phyloP scores from a whole-genome alignment of 2,797 vertebrate species.

The Pipistrellus nathusii region DNA sequence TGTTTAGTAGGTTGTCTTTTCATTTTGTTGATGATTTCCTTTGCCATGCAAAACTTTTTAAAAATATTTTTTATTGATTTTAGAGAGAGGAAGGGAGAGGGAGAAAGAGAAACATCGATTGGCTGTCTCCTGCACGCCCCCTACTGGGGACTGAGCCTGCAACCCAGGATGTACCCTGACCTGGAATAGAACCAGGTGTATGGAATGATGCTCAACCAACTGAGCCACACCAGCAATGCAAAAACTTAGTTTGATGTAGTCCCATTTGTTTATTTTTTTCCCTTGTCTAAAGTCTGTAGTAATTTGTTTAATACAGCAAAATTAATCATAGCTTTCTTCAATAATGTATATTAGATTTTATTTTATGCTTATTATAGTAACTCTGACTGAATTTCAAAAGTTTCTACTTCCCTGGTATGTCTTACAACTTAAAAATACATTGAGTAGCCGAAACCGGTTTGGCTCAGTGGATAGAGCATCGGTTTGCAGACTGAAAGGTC shows the following conservation, averaged over 20 bases:
- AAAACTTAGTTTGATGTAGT: not conserved
- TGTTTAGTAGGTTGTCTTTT: not conserved
- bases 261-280: not conserved
- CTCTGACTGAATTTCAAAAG: constrained; percentile 17
- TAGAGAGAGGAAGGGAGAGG: not conserved
- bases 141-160: not conserved
- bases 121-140: not conserved
- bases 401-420: not conserved
- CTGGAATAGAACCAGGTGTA: not conserved
- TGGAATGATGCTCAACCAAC: not conserved
- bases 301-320: constrained; percentile 21
- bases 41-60: not conserved
- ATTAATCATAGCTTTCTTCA: constrained; percentile 48
- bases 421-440: constrained; percentile 30
- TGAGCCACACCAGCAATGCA: not conserved
- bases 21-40: not conserved
- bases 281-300: not conserved
- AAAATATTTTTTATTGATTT: not conserved
- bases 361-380: constrained; percentile 30
- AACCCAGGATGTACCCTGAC: not conserved
- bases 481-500: no score
- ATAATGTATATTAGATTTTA: constrained; percentile 24
- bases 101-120: not conserved
- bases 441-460: no score
- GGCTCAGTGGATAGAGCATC: no score